Percentiles rank a stretch among this genome's conserved stretches.
Evolutionary conservation across 1,140 invertebrate genomes (phyloP).

Genomic region (Orchestia grillus): DNA sequence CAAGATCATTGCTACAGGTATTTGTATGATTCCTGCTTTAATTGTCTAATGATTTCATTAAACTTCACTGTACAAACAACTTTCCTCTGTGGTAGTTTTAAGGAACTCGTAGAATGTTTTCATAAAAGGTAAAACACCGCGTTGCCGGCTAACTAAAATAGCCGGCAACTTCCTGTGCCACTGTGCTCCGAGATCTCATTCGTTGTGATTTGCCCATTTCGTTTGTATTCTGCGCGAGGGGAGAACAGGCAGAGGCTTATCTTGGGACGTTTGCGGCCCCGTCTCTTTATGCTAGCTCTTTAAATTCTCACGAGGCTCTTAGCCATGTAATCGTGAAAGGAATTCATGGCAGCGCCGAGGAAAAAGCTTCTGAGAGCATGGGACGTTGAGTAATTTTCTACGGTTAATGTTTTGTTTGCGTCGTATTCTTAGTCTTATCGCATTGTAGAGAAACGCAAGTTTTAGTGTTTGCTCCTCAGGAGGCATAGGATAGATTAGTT

Average conservation of each 20-base stretch:
- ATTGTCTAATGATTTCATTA: neutral
- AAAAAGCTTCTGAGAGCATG: neutral
- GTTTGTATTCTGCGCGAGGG: neutral
- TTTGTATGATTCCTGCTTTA: too few species aligned
- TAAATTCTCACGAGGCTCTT: neutral
- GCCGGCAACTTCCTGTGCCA: neutral
- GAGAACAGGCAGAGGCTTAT: neutral
- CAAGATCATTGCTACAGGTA: too few species aligned
- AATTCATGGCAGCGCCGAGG: neutral
- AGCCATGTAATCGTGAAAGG: neutral
- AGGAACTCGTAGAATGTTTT: neutral
- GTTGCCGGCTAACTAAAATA: neutral
- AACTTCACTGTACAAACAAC: neutral
- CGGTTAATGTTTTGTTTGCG: neutral
- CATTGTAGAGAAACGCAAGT: too few species aligned
- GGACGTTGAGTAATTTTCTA: neutral
- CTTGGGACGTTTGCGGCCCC: neutral
- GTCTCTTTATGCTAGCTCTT: neutral
- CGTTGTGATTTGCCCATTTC: neutral
- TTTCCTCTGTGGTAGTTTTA: neutral
- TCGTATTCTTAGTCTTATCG: neutral
- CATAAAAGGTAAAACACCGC: neutral
- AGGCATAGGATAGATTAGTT: too few species aligned
- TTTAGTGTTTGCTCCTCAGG: too few species aligned
- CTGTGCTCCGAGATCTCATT: neutral